phyloP scores from a whole-genome alignment of 2,113 vertebrate species.

The Megaceryle maxima region DNA sequence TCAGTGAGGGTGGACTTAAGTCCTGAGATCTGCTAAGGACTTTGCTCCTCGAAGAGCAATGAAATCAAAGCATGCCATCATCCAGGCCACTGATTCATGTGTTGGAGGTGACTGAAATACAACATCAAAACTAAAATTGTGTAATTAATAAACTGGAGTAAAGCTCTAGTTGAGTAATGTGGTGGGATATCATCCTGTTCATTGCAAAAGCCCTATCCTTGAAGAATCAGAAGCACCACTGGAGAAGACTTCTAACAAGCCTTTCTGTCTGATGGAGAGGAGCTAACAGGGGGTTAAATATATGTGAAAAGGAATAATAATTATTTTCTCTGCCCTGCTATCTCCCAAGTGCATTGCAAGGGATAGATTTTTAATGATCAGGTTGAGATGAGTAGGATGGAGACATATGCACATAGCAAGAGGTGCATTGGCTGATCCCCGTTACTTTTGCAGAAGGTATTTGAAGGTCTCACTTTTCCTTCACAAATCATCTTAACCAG shows the following conservation, averaged over 20 bases:
- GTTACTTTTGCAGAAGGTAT: not conserved
- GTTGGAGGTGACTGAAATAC: not conserved
- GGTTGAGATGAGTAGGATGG: not conserved
- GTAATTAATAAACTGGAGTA: not conserved
- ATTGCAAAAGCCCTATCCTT: not conserved
- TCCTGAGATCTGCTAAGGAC: not conserved
- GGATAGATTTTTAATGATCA: not conserved
- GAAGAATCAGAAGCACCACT: not conserved
- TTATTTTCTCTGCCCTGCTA: not conserved
- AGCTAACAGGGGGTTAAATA: not conserved
- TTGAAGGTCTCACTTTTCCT: not conserved
- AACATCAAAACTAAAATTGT: not conserved
- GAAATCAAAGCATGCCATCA: not conserved
- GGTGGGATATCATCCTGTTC: not conserved
- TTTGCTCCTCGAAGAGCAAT: not conserved
- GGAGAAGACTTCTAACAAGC: not conserved
- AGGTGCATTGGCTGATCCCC: not conserved
- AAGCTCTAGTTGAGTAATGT: not conserved
- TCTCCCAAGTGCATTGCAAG: not conserved
- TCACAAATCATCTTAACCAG: not conserved
- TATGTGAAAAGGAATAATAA: not conserved
- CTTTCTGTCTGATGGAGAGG: not conserved
- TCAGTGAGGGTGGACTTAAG: not conserved
- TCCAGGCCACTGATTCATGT: not conserved
- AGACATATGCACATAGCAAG: not conserved